Evolutionary conservation across 2,797 vertebrate species (phyloP).

Genomic region (Gymnoscopelus braueri): DNA sequence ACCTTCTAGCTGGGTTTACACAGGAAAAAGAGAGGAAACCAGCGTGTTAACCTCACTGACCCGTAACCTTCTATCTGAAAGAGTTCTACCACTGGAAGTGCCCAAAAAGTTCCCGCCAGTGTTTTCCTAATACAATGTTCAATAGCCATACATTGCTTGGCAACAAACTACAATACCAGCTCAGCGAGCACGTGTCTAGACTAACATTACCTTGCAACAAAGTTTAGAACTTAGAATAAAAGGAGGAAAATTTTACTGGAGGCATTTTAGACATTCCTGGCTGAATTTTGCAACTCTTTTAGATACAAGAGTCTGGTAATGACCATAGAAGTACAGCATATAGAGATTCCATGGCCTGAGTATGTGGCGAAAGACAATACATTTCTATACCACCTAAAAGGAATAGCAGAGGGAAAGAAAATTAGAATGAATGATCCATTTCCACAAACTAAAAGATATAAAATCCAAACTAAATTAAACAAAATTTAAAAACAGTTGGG

Average conservation of each 20-base stretch:
- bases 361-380: not conserved
- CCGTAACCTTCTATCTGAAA: not conserved
- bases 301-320: conserved; percentile 3
- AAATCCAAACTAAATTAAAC: conserved; percentile 8
- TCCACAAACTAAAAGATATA: not conserved
- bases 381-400: conserved; percentile 1
- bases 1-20: too few relatives aligned
- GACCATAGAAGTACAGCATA: not conserved
- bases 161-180: not conserved
- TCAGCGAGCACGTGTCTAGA: too few relatives aligned
- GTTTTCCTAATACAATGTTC: not conserved
- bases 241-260: conserved; percentile 9
- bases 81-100: not conserved
- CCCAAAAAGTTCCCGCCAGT: not conserved
- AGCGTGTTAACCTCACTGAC: not conserved
- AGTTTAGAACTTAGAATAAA: too few relatives aligned
- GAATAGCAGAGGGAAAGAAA: not conserved
- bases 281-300: not conserved
- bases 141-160: not conserved
- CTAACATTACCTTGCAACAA: too few relatives aligned
- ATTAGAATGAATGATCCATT: conserved; percentile 4
- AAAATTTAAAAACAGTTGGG: not conserved
- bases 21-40: too few relatives aligned
- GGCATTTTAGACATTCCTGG: conserved; percentile 18
- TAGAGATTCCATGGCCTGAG: not conserved